These are phyloP conservation scores for Cistogaster globosa DNA, from an alignment of 2,888 invertebrate genomes.

Conservation along the genomic window DNA sequence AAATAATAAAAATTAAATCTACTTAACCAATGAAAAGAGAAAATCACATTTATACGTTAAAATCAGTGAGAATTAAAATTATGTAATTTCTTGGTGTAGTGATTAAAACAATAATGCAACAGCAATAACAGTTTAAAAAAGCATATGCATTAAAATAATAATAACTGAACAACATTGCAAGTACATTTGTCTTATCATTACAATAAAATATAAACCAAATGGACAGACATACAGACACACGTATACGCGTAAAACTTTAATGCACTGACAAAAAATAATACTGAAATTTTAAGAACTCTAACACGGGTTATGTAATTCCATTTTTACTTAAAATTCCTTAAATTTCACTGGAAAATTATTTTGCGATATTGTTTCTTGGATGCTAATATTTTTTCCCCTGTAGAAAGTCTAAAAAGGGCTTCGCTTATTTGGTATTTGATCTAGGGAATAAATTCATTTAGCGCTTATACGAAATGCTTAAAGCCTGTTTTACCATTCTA, in stretches of 20 bases:
- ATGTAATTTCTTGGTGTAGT: slow-evolving; percentile 64
- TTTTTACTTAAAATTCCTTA: too few species aligned
- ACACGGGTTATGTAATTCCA: too few species aligned
- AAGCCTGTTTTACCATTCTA: too few species aligned
- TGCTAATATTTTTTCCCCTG: too few species aligned
- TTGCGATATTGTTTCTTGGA: too few species aligned
- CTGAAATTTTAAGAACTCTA: too few species aligned
- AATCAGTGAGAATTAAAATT: slow-evolving; percentile 55
- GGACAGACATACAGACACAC: background rate
- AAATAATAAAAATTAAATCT: slow-evolving; percentile 58
- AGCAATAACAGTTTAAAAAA: slow-evolving; percentile 52
- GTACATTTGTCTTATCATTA: slow-evolving; percentile 73
- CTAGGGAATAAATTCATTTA: too few species aligned
- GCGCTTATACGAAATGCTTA: too few species aligned
- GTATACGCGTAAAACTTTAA: background rate
- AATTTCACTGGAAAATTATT: too few species aligned
- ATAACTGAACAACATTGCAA: slow-evolving; percentile 65
- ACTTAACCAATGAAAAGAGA: slow-evolving; percentile 53
- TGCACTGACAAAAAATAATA: background rate
- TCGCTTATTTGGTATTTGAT: too few species aligned
- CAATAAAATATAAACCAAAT: slow-evolving; percentile 55
- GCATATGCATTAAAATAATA: slow-evolving; percentile 68
- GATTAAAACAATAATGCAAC: slow-evolving; percentile 68
- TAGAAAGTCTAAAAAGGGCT: too few species aligned
- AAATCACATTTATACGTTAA: slow-evolving; percentile 54